phyloP scores from a whole-genome alignment of 1,140 invertebrate genomes.

The Campoletis sonorensis region DNA sequence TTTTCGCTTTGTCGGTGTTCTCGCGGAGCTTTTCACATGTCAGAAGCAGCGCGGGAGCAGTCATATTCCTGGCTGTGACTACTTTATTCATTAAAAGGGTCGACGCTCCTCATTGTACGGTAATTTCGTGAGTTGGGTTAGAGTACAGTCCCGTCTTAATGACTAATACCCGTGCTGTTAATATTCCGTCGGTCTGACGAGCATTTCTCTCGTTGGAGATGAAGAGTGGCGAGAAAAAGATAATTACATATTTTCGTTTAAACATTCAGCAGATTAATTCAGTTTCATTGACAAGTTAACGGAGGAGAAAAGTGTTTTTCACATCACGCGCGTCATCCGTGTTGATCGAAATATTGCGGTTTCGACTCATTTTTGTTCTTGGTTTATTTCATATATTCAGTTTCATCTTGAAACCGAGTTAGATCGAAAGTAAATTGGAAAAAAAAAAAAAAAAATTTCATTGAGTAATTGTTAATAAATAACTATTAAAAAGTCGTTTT shows the following conservation, averaged over 20 bases:
- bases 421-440: too few relatives aligned
- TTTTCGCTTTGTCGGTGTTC: conserved; percentile 2
- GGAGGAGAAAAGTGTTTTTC: too few relatives aligned
- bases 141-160: conserved; percentile 10
- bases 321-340: too few relatives aligned
- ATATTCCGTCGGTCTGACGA: conserved; percentile 16
- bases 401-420: too few relatives aligned
- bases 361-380: too few relatives aligned
- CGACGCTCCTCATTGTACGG: conserved; percentile 18
- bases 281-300: not conserved
- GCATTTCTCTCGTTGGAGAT: not conserved
- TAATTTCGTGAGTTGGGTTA: conserved; percentile 17
- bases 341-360: too few relatives aligned
- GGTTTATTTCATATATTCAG: too few relatives aligned
- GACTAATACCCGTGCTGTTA: conserved; percentile 11
- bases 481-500: too few relatives aligned
- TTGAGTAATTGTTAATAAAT: too few relatives aligned
- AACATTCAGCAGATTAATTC: not conserved
- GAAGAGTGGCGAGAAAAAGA: not conserved
- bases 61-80: conserved; percentile 19
- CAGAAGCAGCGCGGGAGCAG: conserved; percentile 18
- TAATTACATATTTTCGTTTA: conserved; percentile 2
- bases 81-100: conserved; percentile 27
- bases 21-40: conserved; percentile 20
- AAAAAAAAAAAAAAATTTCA: too few relatives aligned